Conservation (phyloP, 2,888 invertebrate species). For the Nycteola revayana region DNA sequence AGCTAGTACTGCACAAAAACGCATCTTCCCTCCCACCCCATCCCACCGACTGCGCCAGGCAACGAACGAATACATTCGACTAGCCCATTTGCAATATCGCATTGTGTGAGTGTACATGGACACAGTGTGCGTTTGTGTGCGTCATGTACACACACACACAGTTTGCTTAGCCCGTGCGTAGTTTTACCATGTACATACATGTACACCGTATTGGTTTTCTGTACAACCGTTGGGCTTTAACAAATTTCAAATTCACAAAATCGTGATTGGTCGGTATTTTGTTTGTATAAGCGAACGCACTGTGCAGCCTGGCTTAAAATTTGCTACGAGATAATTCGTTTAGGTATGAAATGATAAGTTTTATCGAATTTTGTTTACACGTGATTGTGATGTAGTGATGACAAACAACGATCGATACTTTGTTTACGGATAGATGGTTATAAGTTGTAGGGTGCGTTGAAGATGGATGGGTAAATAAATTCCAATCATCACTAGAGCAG, state of each 20-base stretch:
- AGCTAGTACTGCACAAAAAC: conserved; percentile 77
- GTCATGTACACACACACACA: conserved; percentile 47
- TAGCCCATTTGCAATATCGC: conserved; percentile 79
- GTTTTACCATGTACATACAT: conserved; percentile 59
- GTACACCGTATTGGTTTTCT: conserved; percentile 77
- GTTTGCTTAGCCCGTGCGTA: conserved; percentile 78
- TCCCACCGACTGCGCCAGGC: conserved; percentile 56
- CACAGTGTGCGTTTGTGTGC: conserved; percentile 35
- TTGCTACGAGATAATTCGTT: conserved; percentile 69
- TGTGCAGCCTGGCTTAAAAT: conserved; percentile 56
- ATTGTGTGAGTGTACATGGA: conserved; percentile 72
- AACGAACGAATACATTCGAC: conserved; percentile 79
- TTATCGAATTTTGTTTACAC: conserved; percentile 60
- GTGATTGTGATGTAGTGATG: conserved; percentile 50
- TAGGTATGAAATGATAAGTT: conserved; percentile 70
- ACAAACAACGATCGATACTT: conserved; percentile 40
- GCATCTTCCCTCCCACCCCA: conserved; percentile 66
- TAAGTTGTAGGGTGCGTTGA: conserved; percentile 24
- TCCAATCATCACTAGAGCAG: conserved; percentile 47
- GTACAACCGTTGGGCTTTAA: conserved; percentile 72
- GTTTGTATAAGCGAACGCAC: conserved; percentile 72
- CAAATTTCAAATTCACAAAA: conserved; percentile 82
- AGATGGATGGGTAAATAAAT: conserved; percentile 27
- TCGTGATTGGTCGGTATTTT: conserved; percentile 79
- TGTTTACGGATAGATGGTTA: conserved; percentile 42